A percentile compares a stretch with the other conserved stretches of the same genome.
Conservation (phyloP, 2,797 vertebrate genomes). For the Chromis chromis region DNA sequence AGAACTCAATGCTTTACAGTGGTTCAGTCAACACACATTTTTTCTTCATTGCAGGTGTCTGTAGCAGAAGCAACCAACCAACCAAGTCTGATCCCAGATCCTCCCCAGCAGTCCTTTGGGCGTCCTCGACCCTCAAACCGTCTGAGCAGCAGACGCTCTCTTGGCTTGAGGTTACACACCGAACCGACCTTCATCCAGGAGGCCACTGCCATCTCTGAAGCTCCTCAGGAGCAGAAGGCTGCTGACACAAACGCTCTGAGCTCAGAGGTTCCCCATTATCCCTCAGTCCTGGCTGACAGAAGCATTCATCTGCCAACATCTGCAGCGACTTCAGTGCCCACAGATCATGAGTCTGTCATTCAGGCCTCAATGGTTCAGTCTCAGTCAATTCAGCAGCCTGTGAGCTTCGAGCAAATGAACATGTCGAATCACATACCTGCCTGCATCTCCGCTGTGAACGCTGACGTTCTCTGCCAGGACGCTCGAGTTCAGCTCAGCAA, state of each 20-base stretch:
- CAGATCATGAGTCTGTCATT: not conserved
- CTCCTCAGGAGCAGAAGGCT: not conserved
- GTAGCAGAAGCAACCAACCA: not conserved
- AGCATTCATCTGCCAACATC: not conserved
- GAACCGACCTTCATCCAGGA: slow-evolving; percentile 33
- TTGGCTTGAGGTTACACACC: slow-evolving; percentile 9
- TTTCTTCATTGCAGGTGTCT: slow-evolving; percentile 30
- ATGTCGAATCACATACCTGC: not conserved
- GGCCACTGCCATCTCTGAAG: not conserved
- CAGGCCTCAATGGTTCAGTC: not conserved
- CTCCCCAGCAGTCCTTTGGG: slow-evolving; percentile 35
- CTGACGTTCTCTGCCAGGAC: not conserved
- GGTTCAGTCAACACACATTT: too few species aligned
- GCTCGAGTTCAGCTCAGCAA: not conserved
- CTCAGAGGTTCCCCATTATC: not conserved
- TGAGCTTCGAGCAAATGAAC: not conserved
- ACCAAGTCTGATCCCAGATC: not conserved
- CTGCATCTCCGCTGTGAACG: not conserved
- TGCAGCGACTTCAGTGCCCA: accelerated
- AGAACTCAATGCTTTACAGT: too few species aligned
- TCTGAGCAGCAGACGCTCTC: slow-evolving; percentile 42
- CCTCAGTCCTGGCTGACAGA: slow-evolving; percentile 13
- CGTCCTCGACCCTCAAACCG: not conserved
- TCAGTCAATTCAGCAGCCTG: not conserved
- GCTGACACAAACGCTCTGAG: not conserved